Conservation (phyloP, 1,140 invertebrate species). For the Aphis gossypii region DNA sequence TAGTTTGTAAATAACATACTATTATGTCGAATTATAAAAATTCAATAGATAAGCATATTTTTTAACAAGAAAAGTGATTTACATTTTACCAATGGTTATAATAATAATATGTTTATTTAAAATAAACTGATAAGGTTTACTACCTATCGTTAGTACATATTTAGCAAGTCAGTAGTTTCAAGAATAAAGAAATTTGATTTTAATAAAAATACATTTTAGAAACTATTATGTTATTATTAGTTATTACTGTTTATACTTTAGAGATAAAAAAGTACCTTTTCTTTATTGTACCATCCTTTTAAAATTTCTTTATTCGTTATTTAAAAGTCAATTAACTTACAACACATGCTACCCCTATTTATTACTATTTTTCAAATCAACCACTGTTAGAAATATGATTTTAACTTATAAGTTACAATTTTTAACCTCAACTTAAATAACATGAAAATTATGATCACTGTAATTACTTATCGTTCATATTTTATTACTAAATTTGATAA, state of each 20-base stretch:
- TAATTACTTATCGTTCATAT: no score
- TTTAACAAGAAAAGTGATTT: not conserved
- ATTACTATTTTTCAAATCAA: not conserved
- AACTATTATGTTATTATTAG: not conserved
- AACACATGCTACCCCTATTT: not conserved
- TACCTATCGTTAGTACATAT: not conserved
- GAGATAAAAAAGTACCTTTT: not conserved
- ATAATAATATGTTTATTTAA: not conserved
- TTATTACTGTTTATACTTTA: not conserved
- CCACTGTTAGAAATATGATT: not conserved
- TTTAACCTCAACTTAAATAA: not conserved
- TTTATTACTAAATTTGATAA: no score
- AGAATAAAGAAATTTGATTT: not conserved
- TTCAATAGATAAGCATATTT: not conserved
- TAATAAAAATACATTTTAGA: not conserved
- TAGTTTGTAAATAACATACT: not conserved
- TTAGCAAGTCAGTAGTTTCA: not conserved
- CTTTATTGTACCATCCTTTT: not conserved
- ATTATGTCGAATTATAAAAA: not conserved
- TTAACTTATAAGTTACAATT: no score
- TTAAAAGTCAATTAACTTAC: not conserved
- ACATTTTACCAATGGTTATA: not conserved
- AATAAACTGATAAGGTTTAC: not conserved
- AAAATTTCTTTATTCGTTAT: not conserved
- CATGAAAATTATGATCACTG: not conserved